These are phyloP conservation scores for Doryteuthis pealeii DNA, from an alignment of 1,140 invertebrate species.

Conservation along the genomic window DNA sequence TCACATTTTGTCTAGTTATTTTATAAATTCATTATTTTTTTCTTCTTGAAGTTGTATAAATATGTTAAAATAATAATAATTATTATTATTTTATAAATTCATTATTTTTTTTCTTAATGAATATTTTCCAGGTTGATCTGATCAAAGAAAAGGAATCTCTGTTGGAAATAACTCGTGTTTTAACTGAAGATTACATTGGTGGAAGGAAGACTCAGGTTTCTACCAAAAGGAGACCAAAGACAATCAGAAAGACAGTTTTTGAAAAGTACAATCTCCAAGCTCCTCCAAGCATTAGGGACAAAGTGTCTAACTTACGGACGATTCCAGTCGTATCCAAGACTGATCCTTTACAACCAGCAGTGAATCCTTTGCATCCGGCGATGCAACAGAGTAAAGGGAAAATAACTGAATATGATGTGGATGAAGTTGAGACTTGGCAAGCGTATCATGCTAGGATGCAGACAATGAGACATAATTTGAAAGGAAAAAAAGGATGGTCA, in stretches of 20 bases:
- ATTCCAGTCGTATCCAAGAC: too few relatives aligned
- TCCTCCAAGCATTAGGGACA: neutral
- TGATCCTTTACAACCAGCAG: too few relatives aligned
- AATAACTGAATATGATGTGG: too few relatives aligned
- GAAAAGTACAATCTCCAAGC: neutral
- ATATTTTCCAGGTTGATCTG: slow-evolving; percentile 73
- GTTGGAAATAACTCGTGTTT: slow-evolving; percentile 68
- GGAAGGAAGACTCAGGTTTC: slow-evolving; percentile 24
- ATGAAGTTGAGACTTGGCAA: neutral
- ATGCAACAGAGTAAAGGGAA: too few relatives aligned
- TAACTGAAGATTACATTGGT: slow-evolving; percentile 69
- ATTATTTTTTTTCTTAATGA: too few relatives aligned
- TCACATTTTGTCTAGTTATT: too few relatives aligned
- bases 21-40: too few relatives aligned
- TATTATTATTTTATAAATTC: too few relatives aligned
- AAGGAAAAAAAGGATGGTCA: slow-evolving; percentile 66
- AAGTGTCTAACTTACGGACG: too few relatives aligned
- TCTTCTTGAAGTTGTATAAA: too few relatives aligned
- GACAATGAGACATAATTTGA: slow-evolving; percentile 39
- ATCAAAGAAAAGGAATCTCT: slow-evolving; percentile 76
- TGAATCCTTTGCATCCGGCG: too few relatives aligned
- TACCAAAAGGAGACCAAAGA: neutral
- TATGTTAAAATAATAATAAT: too few relatives aligned
- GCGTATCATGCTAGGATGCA: neutral
- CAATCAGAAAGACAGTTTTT: neutral